A percentile compares a stretch with the other conserved stretches of the same genome.
Conservation (phyloP, 2,797 vertebrate genomes). For the Chiroxiphia lanceolata region DNA sequence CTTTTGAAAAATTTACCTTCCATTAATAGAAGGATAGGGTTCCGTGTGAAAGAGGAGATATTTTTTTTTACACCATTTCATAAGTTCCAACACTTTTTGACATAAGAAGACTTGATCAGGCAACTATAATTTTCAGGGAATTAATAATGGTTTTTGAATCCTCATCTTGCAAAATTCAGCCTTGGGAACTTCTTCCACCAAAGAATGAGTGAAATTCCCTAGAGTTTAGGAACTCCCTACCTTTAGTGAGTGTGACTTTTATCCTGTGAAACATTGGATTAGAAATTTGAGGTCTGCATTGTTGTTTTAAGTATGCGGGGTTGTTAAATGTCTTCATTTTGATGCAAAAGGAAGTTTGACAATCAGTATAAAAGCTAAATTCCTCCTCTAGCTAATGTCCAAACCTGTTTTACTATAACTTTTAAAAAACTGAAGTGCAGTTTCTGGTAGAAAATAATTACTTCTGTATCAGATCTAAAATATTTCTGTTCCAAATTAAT, state of each 20-base stretch:
- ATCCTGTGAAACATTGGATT: not conserved
- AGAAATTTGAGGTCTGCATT: not conserved
- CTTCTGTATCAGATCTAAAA: not conserved
- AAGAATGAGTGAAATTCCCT: not conserved
- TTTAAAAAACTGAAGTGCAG: not conserved
- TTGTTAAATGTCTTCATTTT: not conserved
- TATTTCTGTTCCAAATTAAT: not conserved
- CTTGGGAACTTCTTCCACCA: not conserved
- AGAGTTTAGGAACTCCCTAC: not conserved
- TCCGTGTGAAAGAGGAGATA: not conserved
- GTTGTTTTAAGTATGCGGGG: not conserved
- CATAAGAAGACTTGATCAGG: not conserved
- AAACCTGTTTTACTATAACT: not conserved
- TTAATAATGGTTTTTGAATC: not conserved
- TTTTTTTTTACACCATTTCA: not conserved
- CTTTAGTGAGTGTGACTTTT: not conserved
- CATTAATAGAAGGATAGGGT: not conserved
- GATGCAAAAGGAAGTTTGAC: not conserved
- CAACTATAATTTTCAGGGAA: not conserved
- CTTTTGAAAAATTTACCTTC: conserved; percentile 33
- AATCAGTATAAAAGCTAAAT: not conserved
- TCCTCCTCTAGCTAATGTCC: not conserved
- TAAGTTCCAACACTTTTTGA: not conserved
- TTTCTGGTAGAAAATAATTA: not conserved
- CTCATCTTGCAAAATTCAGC: not conserved